Evolutionary conservation across 2,797 vertebrate genomes (phyloP).

Genomic region (Mormyrus proboscirostris): DNA sequence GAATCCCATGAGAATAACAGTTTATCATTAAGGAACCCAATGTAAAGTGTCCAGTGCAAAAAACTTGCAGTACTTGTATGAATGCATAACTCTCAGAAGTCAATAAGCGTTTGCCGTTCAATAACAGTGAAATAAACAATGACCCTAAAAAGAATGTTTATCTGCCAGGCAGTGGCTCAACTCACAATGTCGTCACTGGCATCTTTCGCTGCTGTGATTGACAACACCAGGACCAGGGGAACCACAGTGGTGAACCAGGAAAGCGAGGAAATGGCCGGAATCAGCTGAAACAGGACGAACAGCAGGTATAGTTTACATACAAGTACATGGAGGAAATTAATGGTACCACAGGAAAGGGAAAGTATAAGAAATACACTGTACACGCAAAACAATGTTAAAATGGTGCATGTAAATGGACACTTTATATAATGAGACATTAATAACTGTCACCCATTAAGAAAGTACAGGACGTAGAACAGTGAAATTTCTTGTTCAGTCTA

Average conservation of each 20-base stretch:
- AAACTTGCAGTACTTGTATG: background rate
- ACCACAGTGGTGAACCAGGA: conserved; percentile 86
- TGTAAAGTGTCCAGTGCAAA: background rate
- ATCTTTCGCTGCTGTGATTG: conserved; percentile 81
- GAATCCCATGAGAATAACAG: background rate
- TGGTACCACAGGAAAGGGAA: background rate
- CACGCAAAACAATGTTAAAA: background rate
- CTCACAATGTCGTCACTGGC: conserved; percentile 81
- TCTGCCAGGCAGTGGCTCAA: background rate
- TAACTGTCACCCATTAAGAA: background rate
- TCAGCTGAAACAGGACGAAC: conserved; percentile 60
- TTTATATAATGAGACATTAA: background rate
- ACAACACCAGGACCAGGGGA: conserved; percentile 75
- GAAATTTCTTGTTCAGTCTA: background rate
- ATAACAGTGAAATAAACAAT: background rate
- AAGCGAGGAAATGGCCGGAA: conserved; percentile 83
- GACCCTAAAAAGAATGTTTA: background rate
- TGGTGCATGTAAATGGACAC: background rate
- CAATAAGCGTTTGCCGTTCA: background rate
- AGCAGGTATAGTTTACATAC: conserved; percentile 16
- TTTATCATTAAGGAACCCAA: background rate
- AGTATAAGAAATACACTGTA: background rate
- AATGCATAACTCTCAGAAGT: background rate
- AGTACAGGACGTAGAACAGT: background rate
- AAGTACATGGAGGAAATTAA: background rate